Percentiles rank a stretch among this genome's conserved stretches.
phyloP scores from a whole-genome alignment of 2,888 invertebrate species.

The Thyatira batis region DNA sequence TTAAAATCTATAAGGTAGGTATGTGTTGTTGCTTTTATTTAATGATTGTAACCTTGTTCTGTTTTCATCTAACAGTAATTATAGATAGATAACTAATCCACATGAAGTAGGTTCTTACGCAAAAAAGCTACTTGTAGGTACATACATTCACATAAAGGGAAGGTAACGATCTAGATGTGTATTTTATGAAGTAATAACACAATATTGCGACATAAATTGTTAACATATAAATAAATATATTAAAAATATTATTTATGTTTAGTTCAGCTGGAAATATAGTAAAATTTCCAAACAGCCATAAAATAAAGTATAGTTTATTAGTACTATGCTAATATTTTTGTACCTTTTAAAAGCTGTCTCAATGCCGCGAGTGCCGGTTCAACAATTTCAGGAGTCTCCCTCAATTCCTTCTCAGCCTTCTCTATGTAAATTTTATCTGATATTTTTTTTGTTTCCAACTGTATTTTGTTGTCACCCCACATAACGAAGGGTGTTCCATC shows the following conservation, averaged over 20 bases:
- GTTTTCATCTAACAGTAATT: too few species aligned
- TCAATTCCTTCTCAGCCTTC: constrained; percentile 85
- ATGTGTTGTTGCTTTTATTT: too few species aligned
- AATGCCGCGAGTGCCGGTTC: constrained; percentile 82
- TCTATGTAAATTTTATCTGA: constrained; percentile 80
- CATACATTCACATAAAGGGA: too few species aligned
- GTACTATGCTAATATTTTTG: too few species aligned
- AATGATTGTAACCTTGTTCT: too few species aligned
- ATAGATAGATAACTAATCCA: too few species aligned
- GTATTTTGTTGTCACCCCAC: constrained; percentile 82
- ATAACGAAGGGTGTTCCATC: constrained; percentile 84
- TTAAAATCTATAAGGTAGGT: too few species aligned
- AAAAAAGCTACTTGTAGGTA: too few species aligned
- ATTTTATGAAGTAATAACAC: background rate
- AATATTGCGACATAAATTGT: background rate
- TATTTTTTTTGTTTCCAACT: constrained; percentile 84
- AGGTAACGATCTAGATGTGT: background rate
- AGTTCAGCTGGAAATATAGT: background rate
- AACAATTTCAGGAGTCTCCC: constrained; percentile 87
- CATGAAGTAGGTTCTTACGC: too few species aligned
- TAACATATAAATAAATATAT: too few species aligned
- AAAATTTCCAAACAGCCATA: background rate
- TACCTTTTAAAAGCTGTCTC: constrained; percentile 82
- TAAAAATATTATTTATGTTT: too few species aligned
- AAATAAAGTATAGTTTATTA: background rate